These are phyloP conservation scores for Ischnura elegans DNA, from an alignment of 2,888 invertebrate genomes.

Conservation along the genomic window DNA sequence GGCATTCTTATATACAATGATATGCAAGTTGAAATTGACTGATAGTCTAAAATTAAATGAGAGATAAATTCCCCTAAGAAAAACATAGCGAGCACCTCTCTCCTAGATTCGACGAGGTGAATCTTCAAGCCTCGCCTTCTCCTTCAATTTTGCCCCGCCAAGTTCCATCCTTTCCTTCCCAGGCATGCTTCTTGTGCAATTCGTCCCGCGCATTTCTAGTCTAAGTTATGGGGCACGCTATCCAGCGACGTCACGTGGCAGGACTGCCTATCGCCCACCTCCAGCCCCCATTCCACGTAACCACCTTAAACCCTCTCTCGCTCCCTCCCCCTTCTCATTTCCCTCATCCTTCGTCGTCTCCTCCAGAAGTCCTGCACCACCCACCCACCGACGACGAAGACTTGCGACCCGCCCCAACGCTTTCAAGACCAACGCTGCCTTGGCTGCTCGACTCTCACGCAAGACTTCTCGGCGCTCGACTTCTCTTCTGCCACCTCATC, in stretches of 20 bases:
- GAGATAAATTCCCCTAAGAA: too few relatives aligned
- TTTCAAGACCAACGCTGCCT: neutral
- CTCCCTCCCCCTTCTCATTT: neutral
- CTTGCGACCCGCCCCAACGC: neutral
- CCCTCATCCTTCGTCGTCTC: neutral
- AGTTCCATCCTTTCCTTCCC: too few relatives aligned
- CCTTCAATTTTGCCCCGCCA: too few relatives aligned
- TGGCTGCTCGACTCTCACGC: neutral
- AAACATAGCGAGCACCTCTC: too few relatives aligned
- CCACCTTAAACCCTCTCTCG: neutral
- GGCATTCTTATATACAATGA: too few relatives aligned
- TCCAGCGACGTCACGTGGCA: neutral
- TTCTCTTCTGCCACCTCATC: neutral
- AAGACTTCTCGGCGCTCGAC: neutral
- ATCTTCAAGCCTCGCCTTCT: too few relatives aligned
- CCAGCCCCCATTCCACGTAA: neutral
- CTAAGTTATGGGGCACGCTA: neutral
- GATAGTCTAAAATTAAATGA: too few relatives aligned
- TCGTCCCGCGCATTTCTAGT: too few relatives aligned
- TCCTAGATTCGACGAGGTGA: too few relatives aligned
- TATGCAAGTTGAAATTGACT: too few relatives aligned
- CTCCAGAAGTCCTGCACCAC: neutral
- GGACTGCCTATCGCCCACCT: neutral
- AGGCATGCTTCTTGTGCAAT: too few relatives aligned
- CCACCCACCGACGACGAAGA: neutral